Conservation (phyloP, 2,888 invertebrate species). For the Halocaridina rubra region DNA sequence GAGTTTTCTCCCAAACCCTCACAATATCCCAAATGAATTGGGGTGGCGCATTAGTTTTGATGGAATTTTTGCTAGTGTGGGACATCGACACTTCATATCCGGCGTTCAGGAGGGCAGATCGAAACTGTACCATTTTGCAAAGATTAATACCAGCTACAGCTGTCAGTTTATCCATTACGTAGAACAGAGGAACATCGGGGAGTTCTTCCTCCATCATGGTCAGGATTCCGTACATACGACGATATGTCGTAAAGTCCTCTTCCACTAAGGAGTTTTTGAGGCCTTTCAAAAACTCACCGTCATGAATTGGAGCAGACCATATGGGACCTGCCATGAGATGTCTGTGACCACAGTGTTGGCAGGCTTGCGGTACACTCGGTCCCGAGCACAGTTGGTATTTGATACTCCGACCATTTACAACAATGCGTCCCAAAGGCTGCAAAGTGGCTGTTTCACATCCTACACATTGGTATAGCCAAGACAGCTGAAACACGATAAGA, state of each 20-base stretch:
- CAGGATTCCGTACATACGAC: slow-evolving; percentile 60
- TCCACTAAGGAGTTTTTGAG: slow-evolving; percentile 71
- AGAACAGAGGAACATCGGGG: slow-evolving; percentile 86
- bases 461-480: slow-evolving; percentile 82
- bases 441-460: slow-evolving; percentile 86
- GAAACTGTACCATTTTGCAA: slow-evolving; percentile 77
- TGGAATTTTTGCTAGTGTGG: slow-evolving; percentile 86
- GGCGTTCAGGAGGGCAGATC: slow-evolving; percentile 90
- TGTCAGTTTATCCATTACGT: slow-evolving; percentile 82
- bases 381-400: slow-evolving; percentile 79
- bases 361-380: slow-evolving; percentile 77
- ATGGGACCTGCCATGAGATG: slow-evolving; percentile 90
- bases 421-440: slow-evolving; percentile 78
- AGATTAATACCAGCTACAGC: slow-evolving; percentile 79
- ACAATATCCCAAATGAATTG: slow-evolving; percentile 92
- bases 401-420: slow-evolving; percentile 71
- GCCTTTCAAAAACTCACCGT: slow-evolving; percentile 79
- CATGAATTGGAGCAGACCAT: slow-evolving; percentile 90
- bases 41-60: slow-evolving; percentile 93
- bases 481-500: slow-evolving; percentile 55
- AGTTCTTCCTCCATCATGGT: slow-evolving; percentile 78
- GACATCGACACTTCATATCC: slow-evolving; percentile 93
- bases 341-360: slow-evolving; percentile 80
- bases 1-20: slow-evolving; percentile 77
- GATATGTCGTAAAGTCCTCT: slow-evolving; percentile 67